Evolutionary conservation across 1,140 invertebrate genomes (phyloP).

Genomic region (Drosophila nigrodunni): DNA sequence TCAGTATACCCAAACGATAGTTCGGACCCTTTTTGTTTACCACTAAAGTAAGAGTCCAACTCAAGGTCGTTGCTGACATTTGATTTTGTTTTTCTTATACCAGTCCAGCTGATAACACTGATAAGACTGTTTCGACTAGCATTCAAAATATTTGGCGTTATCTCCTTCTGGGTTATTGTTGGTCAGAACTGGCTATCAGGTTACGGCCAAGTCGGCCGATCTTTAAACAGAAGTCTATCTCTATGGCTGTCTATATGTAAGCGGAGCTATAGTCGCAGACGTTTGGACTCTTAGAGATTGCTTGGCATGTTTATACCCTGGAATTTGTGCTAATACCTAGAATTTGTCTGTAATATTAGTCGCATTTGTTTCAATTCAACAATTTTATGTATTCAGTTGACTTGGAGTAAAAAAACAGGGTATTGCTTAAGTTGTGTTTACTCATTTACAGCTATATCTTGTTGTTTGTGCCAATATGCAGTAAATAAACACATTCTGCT

Average conservation of each 20-base stretch:
- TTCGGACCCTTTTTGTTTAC: background rate
- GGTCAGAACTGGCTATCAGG: constrained; percentile 27
- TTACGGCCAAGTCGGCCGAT: constrained; percentile 21
- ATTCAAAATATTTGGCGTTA: constrained; percentile 38
- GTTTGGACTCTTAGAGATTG: constrained; percentile 22
- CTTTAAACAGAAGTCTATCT: constrained; percentile 33
- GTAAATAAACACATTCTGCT: constrained; percentile 30
- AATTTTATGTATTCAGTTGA: background rate
- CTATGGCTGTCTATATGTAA: constrained; percentile 3
- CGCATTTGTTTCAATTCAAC: background rate
- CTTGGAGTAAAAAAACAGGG: background rate
- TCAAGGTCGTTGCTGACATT: constrained; percentile 31
- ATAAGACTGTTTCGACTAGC: constrained; percentile 28
- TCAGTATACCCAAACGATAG: background rate
- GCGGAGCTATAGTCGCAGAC: constrained; percentile 10
- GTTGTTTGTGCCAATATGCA: constrained; percentile 31
- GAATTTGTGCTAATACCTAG: background rate
- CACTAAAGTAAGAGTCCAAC: background rate
- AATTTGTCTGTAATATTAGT: background rate
- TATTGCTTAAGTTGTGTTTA: background rate
- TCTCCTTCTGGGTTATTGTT: constrained; percentile 18
- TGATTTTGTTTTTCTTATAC: background rate
- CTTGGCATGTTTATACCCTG: background rate
- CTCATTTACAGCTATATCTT: background rate
- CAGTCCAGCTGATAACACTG: constrained; percentile 14